Percentiles rank a stretch among this genome's conserved stretches.
These are phyloP conservation scores for Tanypteryx hageni DNA, from an alignment of 2,888 invertebrate species.

Conservation along the genomic window DNA sequence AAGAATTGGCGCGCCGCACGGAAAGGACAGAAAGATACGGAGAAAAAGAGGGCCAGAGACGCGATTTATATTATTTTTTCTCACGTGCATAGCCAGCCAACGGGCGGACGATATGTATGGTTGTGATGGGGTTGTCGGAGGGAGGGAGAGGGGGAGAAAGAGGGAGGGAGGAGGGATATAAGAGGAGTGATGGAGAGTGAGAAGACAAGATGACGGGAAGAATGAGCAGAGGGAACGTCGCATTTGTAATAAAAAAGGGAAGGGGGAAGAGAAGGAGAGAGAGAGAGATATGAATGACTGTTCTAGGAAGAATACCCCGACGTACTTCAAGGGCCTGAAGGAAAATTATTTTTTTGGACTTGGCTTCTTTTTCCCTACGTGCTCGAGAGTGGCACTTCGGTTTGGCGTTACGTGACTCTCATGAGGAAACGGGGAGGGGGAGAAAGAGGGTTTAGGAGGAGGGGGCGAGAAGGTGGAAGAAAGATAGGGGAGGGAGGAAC, in stretches of 20 bases:
- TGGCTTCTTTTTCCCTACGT: constrained; percentile 16
- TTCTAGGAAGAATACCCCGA: background rate
- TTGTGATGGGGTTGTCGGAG: no score
- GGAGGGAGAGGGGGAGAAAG: background rate
- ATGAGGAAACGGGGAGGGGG: background rate
- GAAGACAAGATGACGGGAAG: background rate
- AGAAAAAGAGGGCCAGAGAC: no score
- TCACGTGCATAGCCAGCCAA: no score
- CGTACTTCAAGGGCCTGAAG: background rate
- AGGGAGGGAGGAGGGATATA: background rate
- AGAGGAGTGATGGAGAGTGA: background rate
- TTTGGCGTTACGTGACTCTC: constrained; percentile 50
- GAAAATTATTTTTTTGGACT: constrained; percentile 9
- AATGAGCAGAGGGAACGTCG: background rate
- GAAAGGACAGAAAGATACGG: no score
- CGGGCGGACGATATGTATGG: no score
- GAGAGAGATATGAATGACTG: constrained; percentile 53
- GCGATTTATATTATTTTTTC: no score
- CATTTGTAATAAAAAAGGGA: background rate
- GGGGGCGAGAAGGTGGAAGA: background rate
- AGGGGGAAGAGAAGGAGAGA: background rate
- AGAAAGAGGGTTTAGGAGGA: background rate
- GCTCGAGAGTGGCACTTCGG: constrained; percentile 34
- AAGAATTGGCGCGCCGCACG: no score
- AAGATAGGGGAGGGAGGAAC: background rate